Base-by-base conservation (phyloP, 1,140 invertebrate genomes). In the Drosophila burlai region DNA sequence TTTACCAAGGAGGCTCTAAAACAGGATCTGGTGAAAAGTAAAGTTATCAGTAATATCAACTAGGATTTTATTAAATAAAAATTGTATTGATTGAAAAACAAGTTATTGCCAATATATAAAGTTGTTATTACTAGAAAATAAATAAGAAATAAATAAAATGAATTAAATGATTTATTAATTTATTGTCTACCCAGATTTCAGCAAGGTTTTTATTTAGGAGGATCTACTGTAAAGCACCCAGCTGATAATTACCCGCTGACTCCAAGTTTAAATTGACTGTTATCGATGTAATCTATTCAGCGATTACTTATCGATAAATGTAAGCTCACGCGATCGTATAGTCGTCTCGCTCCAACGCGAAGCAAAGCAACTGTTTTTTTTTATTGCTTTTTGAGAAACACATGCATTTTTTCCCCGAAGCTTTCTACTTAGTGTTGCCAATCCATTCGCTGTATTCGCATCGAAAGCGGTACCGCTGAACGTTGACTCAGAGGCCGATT, bases 221-320 rank as follows among this genome's bases (percentile, higher is more conserved):
- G 10, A 34, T 21, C 38, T 29, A 40, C 55, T 42, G 38, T 58
- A 42, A 42, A 11, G 4, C 21, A 24, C 45, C 18, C 21, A 24
- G 18, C 21, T 36, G 34, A 36, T 13, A 36, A 21, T 24, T 46
- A 16, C 7, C 9, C 13, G 11, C 15, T 47, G 10, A 11, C 6
- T 34, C 13, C 6, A n/a, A 50, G 9, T 50, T 61, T 16, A 18
- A 54, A 26, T 4, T 29, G 8, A 11, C 11, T 24, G 29, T 34
- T 15, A 63, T 55, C 60, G 34, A 21, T 57, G 13, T 42, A 13
- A 42, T 63, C 11, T 36, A 11, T 15, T 15, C 2, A 31, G 15
- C 52, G 36, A 58, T 59, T 31, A 3, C n/a, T 31, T n/a, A 62
- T 43, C 63, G 63, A 62, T 65, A 62, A 11, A 3, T 58, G n/a